A percentile compares a stretch with the other conserved stretches of the same genome.
These are phyloP conservation scores for Archivesica marissinica DNA, from an alignment of 1,140 invertebrate genomes.

Conservation along the genomic window DNA sequence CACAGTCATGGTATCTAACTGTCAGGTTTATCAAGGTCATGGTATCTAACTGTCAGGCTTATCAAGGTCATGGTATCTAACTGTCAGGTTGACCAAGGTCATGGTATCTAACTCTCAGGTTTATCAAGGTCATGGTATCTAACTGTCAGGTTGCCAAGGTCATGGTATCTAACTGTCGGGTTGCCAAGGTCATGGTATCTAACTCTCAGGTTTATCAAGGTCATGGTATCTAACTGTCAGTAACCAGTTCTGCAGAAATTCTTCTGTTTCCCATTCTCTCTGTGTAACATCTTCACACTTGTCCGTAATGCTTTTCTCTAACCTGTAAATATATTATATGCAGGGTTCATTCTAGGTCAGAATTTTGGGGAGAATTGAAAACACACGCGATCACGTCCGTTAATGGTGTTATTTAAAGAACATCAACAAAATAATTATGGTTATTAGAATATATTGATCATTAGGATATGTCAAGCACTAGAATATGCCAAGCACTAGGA, in stretches of 20 bases:
- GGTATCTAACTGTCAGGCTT: no score
- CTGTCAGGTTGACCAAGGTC: no score
- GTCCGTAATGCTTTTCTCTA: neutral
- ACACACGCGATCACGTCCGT: neutral
- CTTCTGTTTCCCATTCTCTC: neutral
- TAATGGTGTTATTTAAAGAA: neutral
- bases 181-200: no score
- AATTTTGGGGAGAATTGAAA: neutral
- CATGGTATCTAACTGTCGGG: no score
- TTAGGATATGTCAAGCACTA: neutral
- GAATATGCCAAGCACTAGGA: neutral
- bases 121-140: no score
- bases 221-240: conserved; percentile 58
- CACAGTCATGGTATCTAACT: no score
- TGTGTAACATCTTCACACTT: neutral
- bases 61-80: no score
- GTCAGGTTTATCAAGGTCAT: no score
- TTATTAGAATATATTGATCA: neutral
- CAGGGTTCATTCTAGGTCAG: neutral
- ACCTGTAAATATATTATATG: neutral
- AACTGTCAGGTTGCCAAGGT: no score
- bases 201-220: conserved; percentile 31
- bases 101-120: no score
- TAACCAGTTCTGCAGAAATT: conserved; percentile 67
- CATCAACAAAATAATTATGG: neutral